Base-by-base conservation (phyloP, 2,888 invertebrate species). In the Phortica okadai region DNA sequence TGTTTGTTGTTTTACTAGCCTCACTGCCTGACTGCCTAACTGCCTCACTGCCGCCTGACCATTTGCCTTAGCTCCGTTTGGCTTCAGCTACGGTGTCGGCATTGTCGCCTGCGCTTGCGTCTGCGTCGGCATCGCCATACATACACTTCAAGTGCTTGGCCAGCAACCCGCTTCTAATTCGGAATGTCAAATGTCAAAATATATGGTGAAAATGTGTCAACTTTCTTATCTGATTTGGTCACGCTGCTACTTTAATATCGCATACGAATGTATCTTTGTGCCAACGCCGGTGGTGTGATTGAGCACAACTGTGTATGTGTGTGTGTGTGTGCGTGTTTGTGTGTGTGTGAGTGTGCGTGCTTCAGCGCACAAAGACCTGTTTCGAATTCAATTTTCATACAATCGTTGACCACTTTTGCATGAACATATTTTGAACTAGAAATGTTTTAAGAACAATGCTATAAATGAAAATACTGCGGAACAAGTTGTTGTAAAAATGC, bases 121-220 rank as follows among this genome's bases (percentile, higher is more conserved):
- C 33, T 33, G 33, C 33, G 33, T 33, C 33, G 33, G 33, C 33
- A 33, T 33, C 33, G 33, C 33, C 33, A 33, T 1, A 5, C 33
- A 21, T 21, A 33, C 33, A 33, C 33, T 6, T 77, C 72, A 54
- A 73, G 56, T 74, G 69, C 83, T 85, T 88, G 85, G 87, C 87
- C 83, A 86, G 79, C 86, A 84, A 87, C 79, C 82, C 87, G 83
- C 87, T 89, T 90, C 89, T 89, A 89, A 87, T 86, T 84, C 88
- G 82, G 88, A 90, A 90, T 91, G 91, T 91, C 90, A 90, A 89
- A 90, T 89, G 90, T 90, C 90, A 90, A 90, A 91, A 90, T 91
- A 90, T 90, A 91, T 90, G 90, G 90, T 90, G 89, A 90, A 90
- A 90, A 90, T 90, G 91, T 90, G 90, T 90, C 90, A 91, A 90